Base-by-base conservation (phyloP, 1,140 invertebrate genomes). In the Lordiphosa mommai region DNA sequence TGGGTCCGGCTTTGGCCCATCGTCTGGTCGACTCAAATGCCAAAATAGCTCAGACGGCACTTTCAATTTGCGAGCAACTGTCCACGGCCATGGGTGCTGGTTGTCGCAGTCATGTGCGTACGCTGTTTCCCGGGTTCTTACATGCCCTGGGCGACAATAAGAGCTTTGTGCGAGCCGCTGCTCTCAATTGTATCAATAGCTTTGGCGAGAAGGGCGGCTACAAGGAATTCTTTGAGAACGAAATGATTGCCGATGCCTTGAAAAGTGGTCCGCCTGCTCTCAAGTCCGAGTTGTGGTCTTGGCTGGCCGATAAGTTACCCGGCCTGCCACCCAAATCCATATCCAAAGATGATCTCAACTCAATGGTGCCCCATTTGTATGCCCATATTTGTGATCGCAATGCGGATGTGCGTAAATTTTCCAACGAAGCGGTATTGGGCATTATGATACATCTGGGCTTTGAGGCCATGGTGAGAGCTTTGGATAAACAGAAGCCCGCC, bases 361-460 rank as follows among this genome's bases (percentile, higher is more conserved):
- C 93, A 4, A 96, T 96, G 89, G 90, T 98, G 40, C 94, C 95
- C 0, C 90, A 92, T 68, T 89, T 98, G n/a, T 96, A 94, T 88
- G 91, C 91, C 30, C 96, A 96, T 88, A 88, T 98, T 23, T 97
- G 98, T 86, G 97, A 99, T 91, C 92, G 97, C 33, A 96, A 95
- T 89, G 94, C 93, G 0, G 97, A 98, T 74, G 96, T 98, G 1
- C 91, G 97, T 9, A 97, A 96, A 87, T 96, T 95, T 82, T 94
- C 96, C 9, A 93, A 94, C 56, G 97, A 98, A 80, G 95, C 95
- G 38, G 92, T 98, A 13, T 88, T 98, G 16, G 96, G 96, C 4
- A 94, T 97, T 63, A 98, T 98, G 97, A 94, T 98, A 53, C 97
- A 98, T 89, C 89, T 97, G 1, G 96, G 96, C 4, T 98, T 94